phyloP scores from a whole-genome alignment of 2,113 vertebrate genomes.

The Oreochromis aureus region DNA sequence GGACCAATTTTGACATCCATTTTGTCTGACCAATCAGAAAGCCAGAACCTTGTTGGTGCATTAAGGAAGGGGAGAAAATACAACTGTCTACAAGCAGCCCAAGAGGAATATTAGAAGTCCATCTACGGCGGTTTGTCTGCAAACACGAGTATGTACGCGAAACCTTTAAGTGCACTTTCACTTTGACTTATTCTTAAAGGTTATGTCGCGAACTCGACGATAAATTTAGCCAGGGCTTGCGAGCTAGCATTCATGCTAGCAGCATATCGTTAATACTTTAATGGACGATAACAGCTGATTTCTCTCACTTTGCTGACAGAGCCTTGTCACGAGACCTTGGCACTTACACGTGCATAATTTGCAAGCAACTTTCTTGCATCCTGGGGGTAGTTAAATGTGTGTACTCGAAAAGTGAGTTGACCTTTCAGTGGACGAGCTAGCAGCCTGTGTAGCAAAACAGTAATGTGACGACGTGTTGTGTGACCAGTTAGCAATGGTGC shows the following conservation, averaged over 20 bases:
- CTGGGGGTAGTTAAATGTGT: background rate
- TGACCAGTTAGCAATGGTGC: conserved; percentile 61
- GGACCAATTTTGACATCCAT: conserved; percentile 60
- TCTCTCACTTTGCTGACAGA: background rate
- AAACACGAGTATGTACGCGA: conserved; percentile 35
- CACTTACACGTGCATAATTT: background rate
- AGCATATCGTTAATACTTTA: background rate
- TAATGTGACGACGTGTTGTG: conserved; percentile 61
- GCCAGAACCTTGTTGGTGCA: conserved; percentile 71
- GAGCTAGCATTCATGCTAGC: conserved; percentile 41
- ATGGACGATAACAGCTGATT: background rate
- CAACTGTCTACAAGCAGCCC: conserved; percentile 67
- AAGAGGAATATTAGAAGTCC: conserved; percentile 73
- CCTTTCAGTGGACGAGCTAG: conserved; percentile 59
- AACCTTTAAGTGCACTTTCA: background rate
- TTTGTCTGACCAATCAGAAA: conserved; percentile 77
- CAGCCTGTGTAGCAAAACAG: conserved; percentile 20
- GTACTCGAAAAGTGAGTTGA: background rate
- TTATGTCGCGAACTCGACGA: background rate
- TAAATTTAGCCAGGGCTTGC: background rate
- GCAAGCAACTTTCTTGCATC: background rate
- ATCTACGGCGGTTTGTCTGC: conserved; percentile 30
- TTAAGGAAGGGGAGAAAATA: conserved; percentile 75
- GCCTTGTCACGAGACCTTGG: background rate
- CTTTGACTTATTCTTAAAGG: background rate